Percentiles rank a stretch among this genome's conserved stretches.
phyloP scores from a whole-genome alignment of 2,113 vertebrate genomes.

The Calcarius ornatus region DNA sequence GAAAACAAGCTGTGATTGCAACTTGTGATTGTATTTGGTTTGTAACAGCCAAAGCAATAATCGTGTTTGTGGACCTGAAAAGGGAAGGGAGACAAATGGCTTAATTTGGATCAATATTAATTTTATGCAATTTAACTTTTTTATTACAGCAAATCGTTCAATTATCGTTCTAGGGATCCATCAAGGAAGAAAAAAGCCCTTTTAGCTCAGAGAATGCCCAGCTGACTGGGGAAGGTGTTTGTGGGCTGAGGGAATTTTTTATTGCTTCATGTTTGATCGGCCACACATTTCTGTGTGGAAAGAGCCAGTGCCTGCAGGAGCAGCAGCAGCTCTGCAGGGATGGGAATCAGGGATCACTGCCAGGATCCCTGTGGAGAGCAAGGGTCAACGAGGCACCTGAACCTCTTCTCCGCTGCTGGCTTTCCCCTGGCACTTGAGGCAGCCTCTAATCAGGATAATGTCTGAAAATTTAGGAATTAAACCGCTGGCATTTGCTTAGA shows the following conservation, averaged over 20 bases:
- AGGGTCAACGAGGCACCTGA: neutral
- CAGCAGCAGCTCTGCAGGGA: neutral
- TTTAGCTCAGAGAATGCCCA: neutral
- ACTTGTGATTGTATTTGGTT: conserved; percentile 35
- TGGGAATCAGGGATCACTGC: neutral
- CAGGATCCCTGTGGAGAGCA: rapidly evolving
- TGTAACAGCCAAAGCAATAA: conserved; percentile 38
- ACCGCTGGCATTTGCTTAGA: neutral
- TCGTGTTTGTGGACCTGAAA: conserved; percentile 60
- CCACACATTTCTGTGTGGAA: rapidly evolving
- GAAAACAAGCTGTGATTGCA: neutral
- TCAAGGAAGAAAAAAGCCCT: conserved; percentile 32
- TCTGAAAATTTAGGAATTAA: neutral
- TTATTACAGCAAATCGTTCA: conserved; percentile 66
- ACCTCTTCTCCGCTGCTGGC: neutral
- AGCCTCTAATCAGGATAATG: neutral
- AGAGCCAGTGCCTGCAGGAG: rapidly evolving
- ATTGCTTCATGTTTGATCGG: rapidly evolving
- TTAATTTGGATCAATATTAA: conserved; percentile 82
- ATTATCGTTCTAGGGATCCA: conserved; percentile 39
- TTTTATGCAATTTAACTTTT: conserved; percentile 75
- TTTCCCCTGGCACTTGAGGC: neutral
- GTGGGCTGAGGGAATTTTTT: neutral
- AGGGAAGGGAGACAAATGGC: conserved; percentile 71
- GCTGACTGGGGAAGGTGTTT: neutral